Evolutionary conservation across 2,113 vertebrate genomes (phyloP).

Genomic region (Callaeas wilsoni): DNA sequence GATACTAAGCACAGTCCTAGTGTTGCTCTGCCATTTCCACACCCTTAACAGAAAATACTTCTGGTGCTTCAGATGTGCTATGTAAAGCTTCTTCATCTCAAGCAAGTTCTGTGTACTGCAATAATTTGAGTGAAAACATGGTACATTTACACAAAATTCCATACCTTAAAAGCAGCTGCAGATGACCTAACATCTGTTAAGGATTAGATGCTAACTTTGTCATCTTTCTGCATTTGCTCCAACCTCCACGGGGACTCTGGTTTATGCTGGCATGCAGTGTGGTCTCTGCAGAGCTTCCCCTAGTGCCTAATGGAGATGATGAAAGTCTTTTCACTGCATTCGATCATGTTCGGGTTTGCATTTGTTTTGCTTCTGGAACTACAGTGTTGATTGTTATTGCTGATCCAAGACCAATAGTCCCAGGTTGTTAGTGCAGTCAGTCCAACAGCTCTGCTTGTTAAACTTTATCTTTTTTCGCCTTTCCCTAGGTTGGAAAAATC

Average conservation of each 20-base stretch:
- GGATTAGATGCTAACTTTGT: not conserved
- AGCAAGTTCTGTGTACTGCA: not conserved
- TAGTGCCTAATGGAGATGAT: not conserved
- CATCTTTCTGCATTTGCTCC: not conserved
- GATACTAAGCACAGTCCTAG: not conserved
- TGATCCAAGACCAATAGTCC: not conserved
- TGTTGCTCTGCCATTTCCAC: not conserved
- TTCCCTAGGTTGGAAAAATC: constrained; percentile 76
- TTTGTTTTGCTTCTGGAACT: not conserved
- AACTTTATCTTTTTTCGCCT: not conserved
- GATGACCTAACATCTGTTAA: not conserved
- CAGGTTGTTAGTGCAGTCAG: not conserved
- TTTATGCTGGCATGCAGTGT: not conserved
- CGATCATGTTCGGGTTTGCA: not conserved
- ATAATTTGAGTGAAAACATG: not conserved
- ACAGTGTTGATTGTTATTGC: not conserved
- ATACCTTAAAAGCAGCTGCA: not conserved
- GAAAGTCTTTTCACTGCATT: not conserved
- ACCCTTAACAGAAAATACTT: not conserved
- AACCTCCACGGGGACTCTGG: not conserved
- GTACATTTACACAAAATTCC: not conserved
- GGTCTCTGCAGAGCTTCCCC: not conserved
- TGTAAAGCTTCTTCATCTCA: not conserved
- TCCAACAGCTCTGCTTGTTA: not conserved
- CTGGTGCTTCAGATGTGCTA: not conserved